A percentile compares a stretch with the other conserved stretches of the same genome.
These are phyloP conservation scores for Mactra quadrangularis DNA, from an alignment of 1,140 invertebrate species.

Conservation along the genomic window DNA sequence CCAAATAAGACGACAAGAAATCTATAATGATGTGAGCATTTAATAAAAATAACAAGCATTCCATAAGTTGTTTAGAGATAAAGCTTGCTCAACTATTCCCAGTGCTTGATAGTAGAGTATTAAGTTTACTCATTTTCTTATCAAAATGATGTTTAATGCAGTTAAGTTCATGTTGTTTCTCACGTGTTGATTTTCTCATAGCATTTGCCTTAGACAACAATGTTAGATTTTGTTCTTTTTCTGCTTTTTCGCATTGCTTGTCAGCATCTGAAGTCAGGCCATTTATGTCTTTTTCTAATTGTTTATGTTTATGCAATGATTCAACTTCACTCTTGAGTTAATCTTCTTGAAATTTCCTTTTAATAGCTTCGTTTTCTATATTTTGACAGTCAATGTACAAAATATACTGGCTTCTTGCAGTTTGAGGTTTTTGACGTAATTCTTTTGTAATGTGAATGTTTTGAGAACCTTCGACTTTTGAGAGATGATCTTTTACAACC, in stretches of 20 bases:
- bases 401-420: neutral
- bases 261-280: neutral
- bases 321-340: no score
- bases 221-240: neutral
- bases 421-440: neutral
- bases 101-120: no score
- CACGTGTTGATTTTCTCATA: neutral
- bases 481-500: constrained; percentile 53
- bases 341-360: constrained; percentile 36
- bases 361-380: neutral
- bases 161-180: neutral
- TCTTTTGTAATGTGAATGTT: no score
- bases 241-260: neutral
- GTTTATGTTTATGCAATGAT: neutral
- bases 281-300: constrained; percentile 8
- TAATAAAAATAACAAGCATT: no score
- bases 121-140: constrained; percentile 16
- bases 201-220: neutral
- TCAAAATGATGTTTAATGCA: neutral
- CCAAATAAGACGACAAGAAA: no score
- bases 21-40: no score
- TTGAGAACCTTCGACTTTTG: constrained; percentile 48
- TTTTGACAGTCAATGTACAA: neutral
- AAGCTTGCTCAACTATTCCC: no score
- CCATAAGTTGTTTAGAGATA: no score